Conservation (phyloP, 2,888 invertebrate species). For the Drosophila flavopinicola region DNA sequence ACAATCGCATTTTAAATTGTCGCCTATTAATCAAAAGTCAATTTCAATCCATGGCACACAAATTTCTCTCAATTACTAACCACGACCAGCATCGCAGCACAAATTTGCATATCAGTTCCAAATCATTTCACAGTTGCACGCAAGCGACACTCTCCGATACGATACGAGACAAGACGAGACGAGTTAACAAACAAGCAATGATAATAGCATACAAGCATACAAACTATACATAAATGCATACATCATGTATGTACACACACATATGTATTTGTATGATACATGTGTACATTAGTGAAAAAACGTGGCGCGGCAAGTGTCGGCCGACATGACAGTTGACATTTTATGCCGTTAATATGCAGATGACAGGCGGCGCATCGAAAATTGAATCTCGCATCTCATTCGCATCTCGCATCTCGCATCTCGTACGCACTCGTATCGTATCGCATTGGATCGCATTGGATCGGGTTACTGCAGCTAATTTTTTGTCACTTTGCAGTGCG, state of each 20-base stretch:
- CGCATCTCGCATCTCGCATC: conserved; percentile 10
- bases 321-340: conserved; percentile 63
- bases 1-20: conserved; percentile 37
- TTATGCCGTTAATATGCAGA: conserved; percentile 57
- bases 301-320: conserved; percentile 39
- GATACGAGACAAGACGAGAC: too few relatives aligned
- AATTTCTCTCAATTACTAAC: conserved; percentile 51
- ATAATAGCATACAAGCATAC: conserved; percentile 15
- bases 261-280: neutral
- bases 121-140: conserved; percentile 65
- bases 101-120: conserved; percentile 70
- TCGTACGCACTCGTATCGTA: conserved; percentile 2
- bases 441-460: neutral
- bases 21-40: conserved; percentile 46
- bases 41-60: conserved; percentile 25
- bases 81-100: neutral
- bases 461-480: conserved; percentile 60
- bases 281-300: conserved; percentile 15
- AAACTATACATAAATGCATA: conserved; percentile 4
- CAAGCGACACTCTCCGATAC: conserved; percentile 31
- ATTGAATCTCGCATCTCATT: conserved; percentile 39
- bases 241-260: too few relatives aligned
- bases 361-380: conserved; percentile 22
- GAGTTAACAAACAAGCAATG: conserved; percentile 25
- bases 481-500: conserved; percentile 55